Conservation (phyloP, 2,797 vertebrate genomes). For the Onychomys leucogaster region DNA sequence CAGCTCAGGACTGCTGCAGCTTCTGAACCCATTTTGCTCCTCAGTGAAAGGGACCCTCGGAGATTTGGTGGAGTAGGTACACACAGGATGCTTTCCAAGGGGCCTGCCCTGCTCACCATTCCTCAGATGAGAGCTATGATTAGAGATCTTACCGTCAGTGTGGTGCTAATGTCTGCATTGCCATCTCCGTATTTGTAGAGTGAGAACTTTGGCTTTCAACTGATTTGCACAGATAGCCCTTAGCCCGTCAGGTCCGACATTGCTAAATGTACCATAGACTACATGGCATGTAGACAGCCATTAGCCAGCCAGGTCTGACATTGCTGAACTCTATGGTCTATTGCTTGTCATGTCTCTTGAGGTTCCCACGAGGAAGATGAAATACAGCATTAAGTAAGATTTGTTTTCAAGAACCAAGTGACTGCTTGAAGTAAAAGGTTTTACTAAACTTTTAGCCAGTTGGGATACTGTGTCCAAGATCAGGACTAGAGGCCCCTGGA, state of each 20-base stretch:
- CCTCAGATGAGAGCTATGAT: not conserved
- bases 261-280: not conserved
- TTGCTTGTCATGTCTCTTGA: too few relatives aligned
- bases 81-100: not conserved
- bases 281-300: not conserved
- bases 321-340: not conserved
- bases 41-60: not conserved
- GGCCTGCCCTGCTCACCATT: accelerated
- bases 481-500: not conserved
- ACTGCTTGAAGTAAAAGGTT: not conserved
- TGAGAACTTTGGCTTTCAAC: not conserved
- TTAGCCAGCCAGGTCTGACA: not conserved
- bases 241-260: not conserved
- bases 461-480: not conserved
- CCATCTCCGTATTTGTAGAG: not conserved
- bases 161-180: not conserved
- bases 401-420: not conserved
- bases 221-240: not conserved
- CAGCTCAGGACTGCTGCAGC: not conserved
- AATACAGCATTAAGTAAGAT: not conserved
- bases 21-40: too few relatives aligned
- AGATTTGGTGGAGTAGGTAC: not conserved
- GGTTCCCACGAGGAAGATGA: too few relatives aligned
- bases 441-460: not conserved
- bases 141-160: not conserved